Evolutionary conservation across 1,140 invertebrate genomes (phyloP), one percentile per base, ranked within the genome.

Genomic region (Scylla paramamosain): DNA sequence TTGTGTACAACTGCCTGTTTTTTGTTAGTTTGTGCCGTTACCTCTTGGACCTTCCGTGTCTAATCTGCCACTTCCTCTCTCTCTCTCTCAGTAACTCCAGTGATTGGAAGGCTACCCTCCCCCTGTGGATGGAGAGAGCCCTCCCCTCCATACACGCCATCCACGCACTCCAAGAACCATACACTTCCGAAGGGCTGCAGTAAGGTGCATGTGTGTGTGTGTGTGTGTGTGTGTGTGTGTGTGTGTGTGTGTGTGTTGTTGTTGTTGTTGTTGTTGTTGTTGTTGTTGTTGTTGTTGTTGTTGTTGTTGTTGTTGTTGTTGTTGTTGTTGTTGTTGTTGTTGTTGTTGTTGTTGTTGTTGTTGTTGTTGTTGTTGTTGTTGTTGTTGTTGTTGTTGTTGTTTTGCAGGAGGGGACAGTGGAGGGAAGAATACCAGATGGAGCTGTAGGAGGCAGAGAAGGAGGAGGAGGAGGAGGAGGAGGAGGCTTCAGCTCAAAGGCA

Each of bases 121-220:
- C 96, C 31, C 96, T 96, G 96, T 95, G 92, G 96, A 96, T 94
- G 96, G 96, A 91, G 97, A 97, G 83, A 96, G 96, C 93, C 97
- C 97, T 0, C 97, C 97, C 6, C 97, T n/a, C 96, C 97, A 16
- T 97, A 97, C 94, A 96, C 96, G 87, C 96, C 96, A n/a, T 96
- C 96, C 48, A 95, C 94, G 8, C 82, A 93, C 45, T 92, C 48
- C 31, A 96, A 92, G 90, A 94, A 83, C 29, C 92, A 89, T 52
- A 95, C 94, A 14, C 77, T 95, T 25, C 94, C 94, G 20, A 95
- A 93, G 84, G 52, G 2, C 1, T 39, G 39, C 6, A n/a, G n/a
- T n/a, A n/a, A n/a, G n/a, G 39, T 39, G 39, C 6, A 6, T 39
- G 39, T 39, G 39, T 39, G 39, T 39, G 39, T 39, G 39, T 39